Evolutionary conservation across 2,113 vertebrate species (phyloP).

Genomic region (Platycercus adscitus): DNA sequence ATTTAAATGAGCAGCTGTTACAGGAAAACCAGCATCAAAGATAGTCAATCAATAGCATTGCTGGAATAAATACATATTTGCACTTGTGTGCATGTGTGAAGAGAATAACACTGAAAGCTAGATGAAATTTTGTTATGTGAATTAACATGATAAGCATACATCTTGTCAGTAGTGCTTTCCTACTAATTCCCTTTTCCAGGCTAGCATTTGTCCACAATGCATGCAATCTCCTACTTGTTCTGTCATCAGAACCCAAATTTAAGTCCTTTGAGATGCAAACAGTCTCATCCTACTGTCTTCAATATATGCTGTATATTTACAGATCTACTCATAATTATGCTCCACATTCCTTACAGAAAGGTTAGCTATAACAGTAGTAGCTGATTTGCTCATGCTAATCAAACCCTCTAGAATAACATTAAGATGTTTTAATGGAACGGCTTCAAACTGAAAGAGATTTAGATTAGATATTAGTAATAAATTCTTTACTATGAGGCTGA

Average conservation of each 20-base stretch:
- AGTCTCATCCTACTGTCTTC: not conserved
- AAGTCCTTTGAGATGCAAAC: not conserved
- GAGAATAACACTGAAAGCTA: not conserved
- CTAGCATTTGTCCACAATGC: not conserved
- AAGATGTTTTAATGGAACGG: not conserved
- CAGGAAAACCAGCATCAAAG: not conserved
- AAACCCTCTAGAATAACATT: not conserved
- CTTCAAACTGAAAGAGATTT: not conserved
- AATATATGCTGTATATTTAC: not conserved
- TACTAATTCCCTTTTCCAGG: not conserved
- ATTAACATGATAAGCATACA: not conserved
- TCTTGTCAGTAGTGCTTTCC: not conserved
- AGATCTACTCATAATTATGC: not conserved
- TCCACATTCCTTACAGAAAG: not conserved
- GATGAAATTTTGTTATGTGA: not conserved
- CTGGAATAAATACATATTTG: not conserved
- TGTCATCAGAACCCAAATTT: not conserved
- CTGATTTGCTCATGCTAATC: not conserved
- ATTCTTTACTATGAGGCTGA: not conserved
- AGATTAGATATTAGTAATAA: not conserved
- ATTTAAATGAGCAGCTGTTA: not conserved
- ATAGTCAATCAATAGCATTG: not conserved
- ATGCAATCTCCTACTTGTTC: not conserved
- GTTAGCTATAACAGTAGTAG: not conserved
- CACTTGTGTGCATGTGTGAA: not conserved